These are phyloP conservation scores for Orgyia antiqua DNA, from an alignment of 2,888 invertebrate genomes.

Conservation along the genomic window DNA sequence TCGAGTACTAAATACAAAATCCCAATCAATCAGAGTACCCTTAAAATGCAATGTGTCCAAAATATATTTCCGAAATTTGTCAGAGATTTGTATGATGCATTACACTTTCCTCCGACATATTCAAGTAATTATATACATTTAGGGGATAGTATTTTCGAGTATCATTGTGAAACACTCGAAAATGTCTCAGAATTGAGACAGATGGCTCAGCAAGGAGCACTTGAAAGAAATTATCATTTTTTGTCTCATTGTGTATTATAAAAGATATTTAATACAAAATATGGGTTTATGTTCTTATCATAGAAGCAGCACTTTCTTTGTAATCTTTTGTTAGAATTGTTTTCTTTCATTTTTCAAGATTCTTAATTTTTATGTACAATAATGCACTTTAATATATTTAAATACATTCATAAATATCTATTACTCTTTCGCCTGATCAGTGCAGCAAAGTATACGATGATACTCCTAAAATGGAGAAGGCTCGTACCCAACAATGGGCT, in stretches of 20 bases:
- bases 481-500: too few species aligned
- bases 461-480: too few species aligned
- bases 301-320: too few species aligned
- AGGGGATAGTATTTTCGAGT: conserved; percentile 28
- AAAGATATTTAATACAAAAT: neutral
- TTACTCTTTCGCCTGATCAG: too few species aligned
- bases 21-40: conserved; percentile 32
- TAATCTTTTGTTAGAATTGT: too few species aligned
- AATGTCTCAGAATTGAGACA: conserved; percentile 52
- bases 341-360: too few species aligned
- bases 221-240: conserved; percentile 26
- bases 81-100: conserved; percentile 40
- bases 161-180: conserved; percentile 34
- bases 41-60: conserved; percentile 25
- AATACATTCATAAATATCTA: too few species aligned
- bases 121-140: conserved; percentile 15
- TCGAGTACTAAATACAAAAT: too few species aligned
- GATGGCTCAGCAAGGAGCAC: conserved; percentile 34
- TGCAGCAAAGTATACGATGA: too few species aligned
- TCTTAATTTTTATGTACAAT: too few species aligned
- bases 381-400: too few species aligned
- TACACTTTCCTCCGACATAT: conserved; percentile 27
- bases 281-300: neutral
- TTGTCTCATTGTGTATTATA: conserved; percentile 3
- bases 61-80: conserved; percentile 33